Base-by-base conservation (phyloP, 1,140 invertebrate species). In the Cecropterus lyciades region DNA sequence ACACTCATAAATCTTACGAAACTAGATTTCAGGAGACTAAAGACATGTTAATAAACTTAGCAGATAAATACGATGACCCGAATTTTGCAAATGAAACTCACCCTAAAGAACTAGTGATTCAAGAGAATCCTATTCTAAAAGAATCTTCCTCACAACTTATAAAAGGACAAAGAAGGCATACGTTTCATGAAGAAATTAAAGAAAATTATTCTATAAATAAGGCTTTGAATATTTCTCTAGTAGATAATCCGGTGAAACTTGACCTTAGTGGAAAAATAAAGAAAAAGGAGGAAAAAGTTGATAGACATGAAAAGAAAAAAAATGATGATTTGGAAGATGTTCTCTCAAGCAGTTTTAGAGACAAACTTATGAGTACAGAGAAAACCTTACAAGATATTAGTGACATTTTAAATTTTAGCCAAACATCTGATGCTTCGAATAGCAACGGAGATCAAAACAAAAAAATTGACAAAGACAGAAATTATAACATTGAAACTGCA, bases 1-100 rank as follows among this genome's bases (percentile, higher is more conserved):
- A 79, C 20, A 90, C 89, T 5, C 78, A 87, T 53, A 90, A 92
- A 69, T 78, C 87, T 16, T 91, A 90, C 52, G 85, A 90, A 75
- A 85, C 81, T 14, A 77, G 89, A 59, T 92, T 73, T 66, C 75
- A 84, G 65, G 89, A 92, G 69, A 92, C 89, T 3, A 85, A 86
- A 63, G 77, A 85, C 42, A 89, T 90, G 84, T 68, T 92, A 7
- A 55, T 71, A 20, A 79, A 82, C 55, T 55, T 92, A 67, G 89
- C 87, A 37, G 85, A 90, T 65, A 72, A 77, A 56, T 82, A 84
- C 62, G 87, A 92, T n/a, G 72, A 79, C 59, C 73, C 74, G 10
- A 60, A 77, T 27, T 37, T 52, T 10, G 46, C 53, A 46, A 51
- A 64, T 20, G 33, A 57, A 40, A 56, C 24, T 11, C 49, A 46